A percentile compares a stretch with the other conserved stretches of the same genome.
Evolutionary conservation across 2,888 invertebrate genomes (phyloP).

Genomic region (Platynereis dumerilii): DNA sequence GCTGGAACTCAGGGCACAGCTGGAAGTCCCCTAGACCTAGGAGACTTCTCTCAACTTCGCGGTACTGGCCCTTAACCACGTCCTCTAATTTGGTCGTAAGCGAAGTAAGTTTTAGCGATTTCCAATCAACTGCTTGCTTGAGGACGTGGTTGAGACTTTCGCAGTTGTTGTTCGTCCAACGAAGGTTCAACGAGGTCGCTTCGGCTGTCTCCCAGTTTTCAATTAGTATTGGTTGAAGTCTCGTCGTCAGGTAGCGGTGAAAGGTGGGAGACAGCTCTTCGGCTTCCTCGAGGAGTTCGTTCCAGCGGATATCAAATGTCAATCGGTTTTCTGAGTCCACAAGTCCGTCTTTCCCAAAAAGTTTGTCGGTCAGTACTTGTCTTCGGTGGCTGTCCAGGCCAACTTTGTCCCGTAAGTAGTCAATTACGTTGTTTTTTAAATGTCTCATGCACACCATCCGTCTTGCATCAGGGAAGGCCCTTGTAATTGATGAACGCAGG

Average conservation of each 20-base stretch:
- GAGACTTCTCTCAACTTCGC: too few species aligned
- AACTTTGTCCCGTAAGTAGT: slow-evolving; percentile 1
- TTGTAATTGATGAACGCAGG: neutral
- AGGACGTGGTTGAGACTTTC: neutral
- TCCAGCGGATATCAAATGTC: neutral
- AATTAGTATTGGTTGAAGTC: neutral
- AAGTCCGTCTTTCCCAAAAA: neutral
- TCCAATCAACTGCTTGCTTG: neutral
- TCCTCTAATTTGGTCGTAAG: neutral
- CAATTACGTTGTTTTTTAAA: neutral
- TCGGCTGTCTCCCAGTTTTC: neutral
- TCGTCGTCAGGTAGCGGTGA: too few species aligned
- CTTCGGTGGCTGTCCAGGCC: neutral
- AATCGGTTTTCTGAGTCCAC: neutral
- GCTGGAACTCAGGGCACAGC: too few species aligned
- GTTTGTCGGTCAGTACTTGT: neutral
- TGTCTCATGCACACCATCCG: neutral
- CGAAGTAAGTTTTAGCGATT: neutral
- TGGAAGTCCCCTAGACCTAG: too few species aligned
- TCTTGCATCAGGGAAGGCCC: neutral
- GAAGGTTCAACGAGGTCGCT: neutral
- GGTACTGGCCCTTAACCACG: too few species aligned
- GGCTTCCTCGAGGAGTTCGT: too few species aligned
- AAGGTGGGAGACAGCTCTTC: too few species aligned
- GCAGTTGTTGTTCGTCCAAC: slow-evolving; percentile 5